Evolutionary conservation across 1,140 invertebrate genomes (phyloP).

Genomic region (Meloidogyne chitwoodi): DNA sequence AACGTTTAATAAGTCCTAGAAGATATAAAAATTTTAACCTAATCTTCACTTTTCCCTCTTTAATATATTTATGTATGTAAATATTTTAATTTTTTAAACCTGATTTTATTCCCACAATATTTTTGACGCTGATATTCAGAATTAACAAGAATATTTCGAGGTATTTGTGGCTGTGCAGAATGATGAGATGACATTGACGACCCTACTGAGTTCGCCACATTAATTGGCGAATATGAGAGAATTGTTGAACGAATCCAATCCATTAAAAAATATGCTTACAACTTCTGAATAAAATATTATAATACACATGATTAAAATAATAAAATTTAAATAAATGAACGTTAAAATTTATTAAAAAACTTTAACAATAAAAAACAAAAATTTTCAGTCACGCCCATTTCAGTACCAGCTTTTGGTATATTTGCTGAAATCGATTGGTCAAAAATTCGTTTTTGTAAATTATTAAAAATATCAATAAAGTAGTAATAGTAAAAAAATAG

Average conservation of each 20-base stretch:
- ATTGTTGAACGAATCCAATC: conserved; percentile 10
- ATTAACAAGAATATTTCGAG: conserved; percentile 8
- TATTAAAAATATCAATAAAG: no score
- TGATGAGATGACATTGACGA: conserved; percentile 15
- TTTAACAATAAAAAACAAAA: no score
- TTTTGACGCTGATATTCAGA: conserved; percentile 2
- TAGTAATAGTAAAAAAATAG: no score
- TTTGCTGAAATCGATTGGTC: no score
- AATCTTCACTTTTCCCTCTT: background rate
- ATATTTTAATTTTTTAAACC: no score
- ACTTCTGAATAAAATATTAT: no score
- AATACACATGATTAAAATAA: no score
- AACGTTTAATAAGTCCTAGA: background rate
- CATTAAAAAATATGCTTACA: background rate
- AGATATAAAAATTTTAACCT: background rate
- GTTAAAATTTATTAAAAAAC: no score
- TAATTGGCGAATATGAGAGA: conserved; percentile 8
- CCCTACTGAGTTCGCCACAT: background rate
- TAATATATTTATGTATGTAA: background rate
- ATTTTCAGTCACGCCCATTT: no score
- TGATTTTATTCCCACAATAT: conserved; percentile 16
- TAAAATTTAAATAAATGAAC: no score
- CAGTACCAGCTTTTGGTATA: no score
- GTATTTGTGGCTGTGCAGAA: background rate
- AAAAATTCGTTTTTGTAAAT: no score